phyloP scores from a whole-genome alignment of 2,113 vertebrate species.

The Ailuropoda melanoleuca region DNA sequence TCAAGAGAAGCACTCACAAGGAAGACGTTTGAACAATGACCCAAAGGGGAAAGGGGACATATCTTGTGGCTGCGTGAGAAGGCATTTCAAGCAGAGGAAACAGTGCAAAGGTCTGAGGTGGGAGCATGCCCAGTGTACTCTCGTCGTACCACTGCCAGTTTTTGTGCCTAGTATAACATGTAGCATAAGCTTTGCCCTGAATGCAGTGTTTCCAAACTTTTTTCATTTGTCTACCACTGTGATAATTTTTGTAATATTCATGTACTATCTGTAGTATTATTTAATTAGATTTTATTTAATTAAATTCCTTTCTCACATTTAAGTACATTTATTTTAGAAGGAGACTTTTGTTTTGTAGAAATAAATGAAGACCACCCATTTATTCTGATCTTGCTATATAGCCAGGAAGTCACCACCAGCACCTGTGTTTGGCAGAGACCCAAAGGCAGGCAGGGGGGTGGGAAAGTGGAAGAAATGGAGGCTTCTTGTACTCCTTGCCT shows the following conservation, averaged over 20 bases:
- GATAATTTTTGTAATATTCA: background rate
- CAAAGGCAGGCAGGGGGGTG: background rate
- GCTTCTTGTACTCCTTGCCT: background rate
- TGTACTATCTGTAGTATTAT: background rate
- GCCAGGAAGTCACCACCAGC: background rate
- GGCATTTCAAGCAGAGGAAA: background rate
- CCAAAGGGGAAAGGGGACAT: background rate
- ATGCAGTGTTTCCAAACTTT: background rate
- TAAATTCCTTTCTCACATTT: background rate
- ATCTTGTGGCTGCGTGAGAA: background rate
- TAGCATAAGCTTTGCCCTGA: background rate
- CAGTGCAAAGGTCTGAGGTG: background rate
- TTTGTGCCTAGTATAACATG: background rate
- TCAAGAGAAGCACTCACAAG: background rate
- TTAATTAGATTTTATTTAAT: constrained; percentile 41
- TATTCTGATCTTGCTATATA: background rate
- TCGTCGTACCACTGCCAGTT: background rate
- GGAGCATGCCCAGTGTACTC: background rate
- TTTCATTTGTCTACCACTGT: background rate
- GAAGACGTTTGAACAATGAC: background rate
- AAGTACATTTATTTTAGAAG: constrained; percentile 33
- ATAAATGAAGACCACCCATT: background rate
- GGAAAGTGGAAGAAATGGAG: background rate
- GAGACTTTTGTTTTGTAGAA: background rate
- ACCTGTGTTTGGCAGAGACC: background rate